Percentiles rank a stretch among this genome's conserved stretches.
These are phyloP conservation scores for Diadumene lineata DNA, from an alignment of 92 coral and sea anemone genomes.

Conservation along the genomic window DNA sequence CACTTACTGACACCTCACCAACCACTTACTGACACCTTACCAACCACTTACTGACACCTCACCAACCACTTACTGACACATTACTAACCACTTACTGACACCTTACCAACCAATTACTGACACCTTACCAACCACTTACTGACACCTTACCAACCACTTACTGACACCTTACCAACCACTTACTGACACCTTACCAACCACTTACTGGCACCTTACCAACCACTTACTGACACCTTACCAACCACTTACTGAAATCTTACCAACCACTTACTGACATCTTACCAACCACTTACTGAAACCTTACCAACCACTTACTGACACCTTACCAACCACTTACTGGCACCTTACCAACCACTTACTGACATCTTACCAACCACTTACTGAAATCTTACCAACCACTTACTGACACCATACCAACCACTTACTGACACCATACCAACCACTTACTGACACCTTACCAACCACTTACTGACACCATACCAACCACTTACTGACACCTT, in stretches of 20 bases:
- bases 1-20: constrained; percentile 14
- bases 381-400: no score
- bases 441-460: no score
- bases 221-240: neutral
- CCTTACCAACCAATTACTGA: constrained; percentile 15
- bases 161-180: neutral
- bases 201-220: neutral
- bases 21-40: constrained; percentile 17
- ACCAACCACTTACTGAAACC: neutral
- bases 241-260: neutral
- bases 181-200: constrained; percentile 3
- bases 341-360: no score
- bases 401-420: no score
- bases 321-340: neutral
- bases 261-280: neutral
- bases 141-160: neutral
- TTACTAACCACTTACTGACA: constrained; percentile 17
- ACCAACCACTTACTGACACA: constrained; percentile 15
- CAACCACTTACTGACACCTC: constrained; percentile 9
- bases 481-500: no score
- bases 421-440: no score
- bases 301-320: constrained; percentile 6
- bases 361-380: no score
- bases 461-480: no score
- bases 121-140: constrained; percentile 6